Conservation (phyloP, 1,140 invertebrate genomes). For the Trichonephila inaurata region DNA sequence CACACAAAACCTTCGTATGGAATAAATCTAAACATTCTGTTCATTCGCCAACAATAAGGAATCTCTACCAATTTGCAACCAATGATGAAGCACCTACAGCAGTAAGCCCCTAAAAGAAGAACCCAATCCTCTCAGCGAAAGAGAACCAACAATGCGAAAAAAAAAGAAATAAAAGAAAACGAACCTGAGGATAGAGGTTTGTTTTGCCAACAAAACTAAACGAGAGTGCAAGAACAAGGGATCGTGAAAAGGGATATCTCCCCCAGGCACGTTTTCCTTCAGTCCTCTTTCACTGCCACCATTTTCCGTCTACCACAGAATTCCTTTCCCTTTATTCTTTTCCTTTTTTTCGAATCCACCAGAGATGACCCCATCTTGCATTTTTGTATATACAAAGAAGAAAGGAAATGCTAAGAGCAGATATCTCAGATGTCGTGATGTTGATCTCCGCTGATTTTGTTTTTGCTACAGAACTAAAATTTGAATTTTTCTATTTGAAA, state of each 20-base stretch:
- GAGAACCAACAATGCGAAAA: neutral
- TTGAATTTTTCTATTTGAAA: no score
- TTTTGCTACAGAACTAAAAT: no score
- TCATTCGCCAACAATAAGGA: neutral
- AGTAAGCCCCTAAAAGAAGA: neutral
- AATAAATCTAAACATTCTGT: no score
- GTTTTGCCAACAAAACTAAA: slow-evolving; percentile 60
- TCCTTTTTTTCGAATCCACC: slow-evolving; percentile 26
- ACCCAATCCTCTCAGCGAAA: slow-evolving; percentile 8
- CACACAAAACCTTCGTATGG: no score
- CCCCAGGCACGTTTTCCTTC: slow-evolving; percentile 45
- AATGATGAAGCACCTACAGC: neutral
- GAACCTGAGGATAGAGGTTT: slow-evolving; percentile 37
- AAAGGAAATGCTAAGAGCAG: neutral
- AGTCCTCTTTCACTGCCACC: neutral
- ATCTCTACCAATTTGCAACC: slow-evolving; percentile 27
- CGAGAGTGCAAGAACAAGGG: slow-evolving; percentile 28
- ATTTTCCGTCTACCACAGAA: neutral
- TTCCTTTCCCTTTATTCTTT: neutral
- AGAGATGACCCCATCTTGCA: slow-evolving; percentile 46
- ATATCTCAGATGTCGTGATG: neutral
- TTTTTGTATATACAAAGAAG: slow-evolving; percentile 9
- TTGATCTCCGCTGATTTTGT: neutral
- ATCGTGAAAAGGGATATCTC: slow-evolving; percentile 32
- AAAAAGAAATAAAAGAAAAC: slow-evolving; percentile 2